Base-by-base conservation (phyloP, 2,888 invertebrate genomes). In the Epinotia bilunana region DNA sequence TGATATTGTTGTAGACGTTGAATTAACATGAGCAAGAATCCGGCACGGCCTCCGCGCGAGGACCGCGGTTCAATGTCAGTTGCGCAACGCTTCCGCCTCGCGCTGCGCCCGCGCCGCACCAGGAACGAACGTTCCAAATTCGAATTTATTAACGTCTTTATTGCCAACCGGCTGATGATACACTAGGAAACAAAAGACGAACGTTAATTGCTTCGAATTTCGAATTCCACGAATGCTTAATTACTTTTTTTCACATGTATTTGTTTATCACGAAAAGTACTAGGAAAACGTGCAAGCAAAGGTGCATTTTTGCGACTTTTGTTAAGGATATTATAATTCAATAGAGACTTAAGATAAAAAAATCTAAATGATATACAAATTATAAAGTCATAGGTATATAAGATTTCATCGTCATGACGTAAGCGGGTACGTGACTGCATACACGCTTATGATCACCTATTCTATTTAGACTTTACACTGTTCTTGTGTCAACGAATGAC, bases 51-150 rank as follows among this genome's bases (percentile, higher is more conserved):
- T 93, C 91, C 87, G 86, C 86, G 85, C 86, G 86, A 88, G 87
- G 88, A 89, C 86, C 85, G 88, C 85, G 84, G 87, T 92, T 92
- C 94, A 94, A 94, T 93, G 93, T 92, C 93, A 92, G 90, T 93
- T 93, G 93, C 93, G 93, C 91, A 93, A 94, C 91, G 90, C 84
- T 92, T 92, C 76, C 76, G 73, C 81, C 81, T 82, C 81, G 77
- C 77, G 73, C 82, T 83, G 83, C 83, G 65, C 65, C 68, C 53
- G 61, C 83, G 84, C 83, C 87, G 86, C 85, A 91, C 87, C 89
- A 91, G 90, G 89, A 91, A 89, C 82, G 79, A 77, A 78, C 82
- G 82, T 82, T 82, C 83, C 82, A 83, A 86, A 88, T 90, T 88
- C 83, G 86, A 89, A 91, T 87, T 80, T 82, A 70, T 53, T 58